phyloP scores from a whole-genome alignment of 2,113 vertebrate species.

The Ifrita kowaldi region DNA sequence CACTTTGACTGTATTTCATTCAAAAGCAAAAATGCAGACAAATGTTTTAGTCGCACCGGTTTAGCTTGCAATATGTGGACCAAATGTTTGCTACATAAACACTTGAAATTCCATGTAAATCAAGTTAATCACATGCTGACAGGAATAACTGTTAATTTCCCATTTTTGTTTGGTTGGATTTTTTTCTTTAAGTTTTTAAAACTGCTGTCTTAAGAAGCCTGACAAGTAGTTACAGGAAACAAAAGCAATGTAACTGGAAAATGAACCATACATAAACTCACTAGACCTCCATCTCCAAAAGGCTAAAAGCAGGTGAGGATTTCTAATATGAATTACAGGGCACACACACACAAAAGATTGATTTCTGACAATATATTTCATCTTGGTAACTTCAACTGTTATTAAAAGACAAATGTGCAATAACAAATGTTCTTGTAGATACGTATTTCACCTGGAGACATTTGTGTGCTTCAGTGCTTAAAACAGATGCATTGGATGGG shows the following conservation, averaged over 20 bases:
- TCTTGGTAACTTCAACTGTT: neutral
- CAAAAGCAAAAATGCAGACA: neutral
- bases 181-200: neutral
- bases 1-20: neutral
- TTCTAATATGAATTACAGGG: neutral
- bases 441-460: neutral
- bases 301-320: neutral
- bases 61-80: neutral
- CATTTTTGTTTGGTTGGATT: neutral
- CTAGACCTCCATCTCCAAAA: neutral
- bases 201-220: neutral
- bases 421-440: neutral
- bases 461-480: neutral
- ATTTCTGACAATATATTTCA: neutral
- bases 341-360: neutral
- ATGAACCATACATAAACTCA: neutral
- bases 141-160: neutral
- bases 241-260: neutral
- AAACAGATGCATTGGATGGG: neutral
- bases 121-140: neutral
- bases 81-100: neutral
- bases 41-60: neutral
- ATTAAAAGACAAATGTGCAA: neutral
- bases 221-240: neutral
- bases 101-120: neutral